Evolutionary conservation across 2,797 vertebrate genomes (phyloP), one percentile per base, ranked within the genome.

Genomic region (Chromobotia macracanthus): DNA sequence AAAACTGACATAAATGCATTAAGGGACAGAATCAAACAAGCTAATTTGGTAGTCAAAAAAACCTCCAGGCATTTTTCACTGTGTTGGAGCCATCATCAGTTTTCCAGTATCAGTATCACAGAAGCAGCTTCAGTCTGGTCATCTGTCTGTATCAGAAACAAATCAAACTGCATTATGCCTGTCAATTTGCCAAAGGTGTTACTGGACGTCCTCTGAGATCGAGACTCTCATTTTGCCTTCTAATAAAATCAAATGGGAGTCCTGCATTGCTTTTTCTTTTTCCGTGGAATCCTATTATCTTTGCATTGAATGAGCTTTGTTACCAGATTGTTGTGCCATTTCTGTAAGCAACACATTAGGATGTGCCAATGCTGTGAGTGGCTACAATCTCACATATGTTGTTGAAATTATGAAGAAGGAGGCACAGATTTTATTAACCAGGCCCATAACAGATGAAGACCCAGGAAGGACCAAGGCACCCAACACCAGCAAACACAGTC

Each of bases 231-330:
- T 96, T 95, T 95, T 93, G 92, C 89, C 92, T 89, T 93, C 93
- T 95, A 97, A 96, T 95, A 94, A 96, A 96, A 96, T 96, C 93
- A 94, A 95, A 89, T 92, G 90, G 86, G 87, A 85, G 90, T 93
- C 92, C 89, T 88, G 89, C 81, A 89, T 87, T 92, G 92, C 89
- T 80, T 87, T 83, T 89, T 87, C 92, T 90, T 86, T 93, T 92
- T 90, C 86, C 86, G 87, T 90, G 79, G 91, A 92, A 94, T 91
- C 87, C 87, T 91, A 91, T 92, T 93, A 92, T 93, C 92, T 93
- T 88, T 91, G 91, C 92, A 87, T 85, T 79, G 89, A 91, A 91
- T 87, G 91, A 93, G 90, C 84, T 87, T 89, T 88, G 82, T 88
- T 89, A 91, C 83, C 89, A 89, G 90, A 92, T 92, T 92, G 93